These are phyloP conservation scores for Oryzias curvinotus DNA, from an alignment of 2,113 vertebrate genomes.

Conservation along the genomic window DNA sequence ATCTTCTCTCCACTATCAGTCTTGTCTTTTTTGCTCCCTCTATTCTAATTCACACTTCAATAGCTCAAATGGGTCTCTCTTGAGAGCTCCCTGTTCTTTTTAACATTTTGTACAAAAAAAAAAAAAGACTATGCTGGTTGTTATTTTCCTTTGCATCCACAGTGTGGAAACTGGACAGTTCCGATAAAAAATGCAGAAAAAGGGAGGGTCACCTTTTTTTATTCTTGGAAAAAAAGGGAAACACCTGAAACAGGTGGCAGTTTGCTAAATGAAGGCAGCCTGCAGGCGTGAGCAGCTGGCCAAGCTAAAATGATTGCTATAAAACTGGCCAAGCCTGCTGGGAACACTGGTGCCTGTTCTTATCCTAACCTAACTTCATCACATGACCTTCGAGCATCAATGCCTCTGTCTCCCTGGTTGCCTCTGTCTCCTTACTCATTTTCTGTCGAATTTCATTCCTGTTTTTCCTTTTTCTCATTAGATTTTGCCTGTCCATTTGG, in stretches of 20 bases:
- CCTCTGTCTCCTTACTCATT: neutral
- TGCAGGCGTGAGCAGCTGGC: constrained; percentile 37
- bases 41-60: constrained; percentile 35
- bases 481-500: constrained; percentile 15
- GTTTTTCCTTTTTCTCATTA: constrained; percentile 24
- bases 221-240: neutral
- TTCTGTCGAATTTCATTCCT: constrained; percentile 13
- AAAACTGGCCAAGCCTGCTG: constrained; percentile 57
- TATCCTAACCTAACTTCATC: constrained; percentile 45
- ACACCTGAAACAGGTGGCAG: constrained; percentile 60
- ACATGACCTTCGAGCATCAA: constrained; percentile 38
- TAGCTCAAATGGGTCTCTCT: constrained; percentile 28
- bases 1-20: constrained; percentile 5
- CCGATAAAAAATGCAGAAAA: constrained; percentile 45
- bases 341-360: constrained; percentile 48
- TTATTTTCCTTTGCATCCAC: too few relatives aligned
- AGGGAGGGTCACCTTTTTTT: constrained; percentile 49
- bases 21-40: constrained; percentile 22
- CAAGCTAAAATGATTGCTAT: constrained; percentile 44
- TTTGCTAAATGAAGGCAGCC: constrained; percentile 51
- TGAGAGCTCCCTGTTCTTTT: constrained; percentile 7
- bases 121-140: too few relatives aligned
- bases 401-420: constrained; percentile 15
- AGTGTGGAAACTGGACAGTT: constrained; percentile 6
- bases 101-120: neutral